phyloP scores from a whole-genome alignment of 2,888 invertebrate genomes.

The Colletes collaris region DNA sequence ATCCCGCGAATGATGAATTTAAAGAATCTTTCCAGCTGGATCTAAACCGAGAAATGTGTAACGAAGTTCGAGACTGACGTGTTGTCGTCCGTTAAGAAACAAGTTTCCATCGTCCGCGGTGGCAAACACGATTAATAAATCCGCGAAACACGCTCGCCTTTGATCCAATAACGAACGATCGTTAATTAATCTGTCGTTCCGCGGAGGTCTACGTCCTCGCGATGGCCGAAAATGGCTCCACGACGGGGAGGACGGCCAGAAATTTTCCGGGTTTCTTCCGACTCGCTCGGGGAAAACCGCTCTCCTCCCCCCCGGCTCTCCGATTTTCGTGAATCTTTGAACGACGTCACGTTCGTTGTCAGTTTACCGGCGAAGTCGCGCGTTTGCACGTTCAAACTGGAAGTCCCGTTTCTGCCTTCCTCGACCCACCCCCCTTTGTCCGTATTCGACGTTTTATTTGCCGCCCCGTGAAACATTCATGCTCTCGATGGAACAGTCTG shows the following conservation, averaged over 20 bases:
- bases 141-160: no score
- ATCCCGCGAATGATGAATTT: no score
- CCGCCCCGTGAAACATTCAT: slow-evolving; percentile 57
- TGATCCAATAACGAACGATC: no score
- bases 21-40: no score
- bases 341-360: slow-evolving; percentile 75
- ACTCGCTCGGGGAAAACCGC: slow-evolving; percentile 14
- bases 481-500: slow-evolving; percentile 27
- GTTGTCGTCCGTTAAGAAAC: no score
- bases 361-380: slow-evolving; percentile 65
- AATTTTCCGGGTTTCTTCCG: slow-evolving; percentile 17
- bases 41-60: no score
- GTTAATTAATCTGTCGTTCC: slow-evolving; percentile 31
- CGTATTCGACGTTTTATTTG: slow-evolving; percentile 46
- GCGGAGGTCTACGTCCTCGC: slow-evolving; percentile 48
- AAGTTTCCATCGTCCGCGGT: no score
- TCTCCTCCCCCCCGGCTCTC: slow-evolving; percentile 15
- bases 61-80: no score
- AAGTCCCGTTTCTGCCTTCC: slow-evolving; percentile 16
- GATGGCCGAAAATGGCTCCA: slow-evolving; percentile 38
- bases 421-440: neutral
- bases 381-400: slow-evolving; percentile 66
- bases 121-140: no score
- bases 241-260: slow-evolving; percentile 5
- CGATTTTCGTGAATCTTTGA: slow-evolving; percentile 70